Percentiles rank a stretch among this genome's conserved stretches.
Conservation (phyloP, 2,888 invertebrate species). For the Synergus laeviventris region DNA sequence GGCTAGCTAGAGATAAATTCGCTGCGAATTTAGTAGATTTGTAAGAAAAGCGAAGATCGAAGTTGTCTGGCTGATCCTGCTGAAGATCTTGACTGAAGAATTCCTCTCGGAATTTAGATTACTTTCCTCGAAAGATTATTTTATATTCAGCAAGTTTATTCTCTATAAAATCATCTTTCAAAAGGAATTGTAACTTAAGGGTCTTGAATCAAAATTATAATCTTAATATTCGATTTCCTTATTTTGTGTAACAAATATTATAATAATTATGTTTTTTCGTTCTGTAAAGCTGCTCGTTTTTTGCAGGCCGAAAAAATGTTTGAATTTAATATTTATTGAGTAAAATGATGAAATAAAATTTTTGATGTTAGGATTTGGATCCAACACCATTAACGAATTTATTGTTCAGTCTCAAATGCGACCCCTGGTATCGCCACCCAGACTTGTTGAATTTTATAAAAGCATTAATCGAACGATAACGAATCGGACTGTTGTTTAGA, state of each 20-base stretch:
- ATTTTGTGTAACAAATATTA: no score
- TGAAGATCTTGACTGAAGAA: not conserved
- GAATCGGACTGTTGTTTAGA: not conserved
- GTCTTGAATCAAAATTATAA: no score
- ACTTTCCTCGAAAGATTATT: not conserved
- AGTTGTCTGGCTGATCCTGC: not conserved
- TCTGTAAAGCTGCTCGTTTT: no score
- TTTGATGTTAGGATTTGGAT: no score
- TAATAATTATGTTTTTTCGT: no score
- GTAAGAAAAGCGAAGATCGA: not conserved
- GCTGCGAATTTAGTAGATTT: constrained; percentile 5
- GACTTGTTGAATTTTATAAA: constrained; percentile 23
- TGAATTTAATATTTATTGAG: no score
- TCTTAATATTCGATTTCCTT: no score
- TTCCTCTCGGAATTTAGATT: not conserved
- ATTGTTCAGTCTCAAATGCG: not conserved
- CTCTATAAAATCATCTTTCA: not conserved
- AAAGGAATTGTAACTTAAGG: not conserved
- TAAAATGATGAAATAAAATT: no score
- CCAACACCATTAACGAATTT: not conserved
- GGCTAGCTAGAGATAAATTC: constrained; percentile 5
- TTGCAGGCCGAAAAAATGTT: no score
- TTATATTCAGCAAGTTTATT: not conserved
- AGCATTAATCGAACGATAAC: not conserved
- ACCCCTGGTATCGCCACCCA: not conserved